phyloP scores from a whole-genome alignment of 2,888 invertebrate species.

The Limnephilus lunatus region DNA sequence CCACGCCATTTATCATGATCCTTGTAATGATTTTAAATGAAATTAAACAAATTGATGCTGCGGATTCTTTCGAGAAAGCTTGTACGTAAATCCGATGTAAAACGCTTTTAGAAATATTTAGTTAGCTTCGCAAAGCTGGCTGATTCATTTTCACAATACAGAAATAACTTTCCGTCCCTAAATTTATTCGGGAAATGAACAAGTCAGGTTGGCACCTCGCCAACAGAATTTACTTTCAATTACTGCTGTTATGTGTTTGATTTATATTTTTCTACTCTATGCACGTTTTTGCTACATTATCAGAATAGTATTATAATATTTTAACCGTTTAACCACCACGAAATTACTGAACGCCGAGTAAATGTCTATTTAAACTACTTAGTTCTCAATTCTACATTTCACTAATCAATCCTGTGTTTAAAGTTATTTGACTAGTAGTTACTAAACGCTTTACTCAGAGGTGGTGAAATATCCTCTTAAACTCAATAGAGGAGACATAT shows the following conservation, averaged over 20 bases:
- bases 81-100: not conserved
- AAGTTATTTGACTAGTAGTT: too few species aligned
- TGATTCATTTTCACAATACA: slow-evolving; percentile 25
- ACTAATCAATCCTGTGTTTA: too few species aligned
- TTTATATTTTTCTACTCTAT: not conserved
- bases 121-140: not conserved
- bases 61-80: not conserved
- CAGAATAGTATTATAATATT: too few species aligned
- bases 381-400: too few species aligned
- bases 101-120: not conserved
- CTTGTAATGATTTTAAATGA: not conserved
- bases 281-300: too few species aligned
- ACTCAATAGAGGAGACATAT: too few species aligned
- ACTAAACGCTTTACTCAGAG: too few species aligned
- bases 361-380: too few species aligned
- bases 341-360: too few species aligned
- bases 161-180: slow-evolving; percentile 16
- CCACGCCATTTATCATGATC: not conserved
- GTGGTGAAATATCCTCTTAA: too few species aligned
- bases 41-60: not conserved
- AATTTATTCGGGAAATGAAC: not conserved
- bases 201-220: not conserved
- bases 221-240: slow-evolving; percentile 2
- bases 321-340: too few species aligned
- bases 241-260: not conserved